Evolutionary conservation across 2,888 invertebrate species (phyloP), one percentile per base, ranked within the genome.

Genomic region (Euzophera pinguis): DNA sequence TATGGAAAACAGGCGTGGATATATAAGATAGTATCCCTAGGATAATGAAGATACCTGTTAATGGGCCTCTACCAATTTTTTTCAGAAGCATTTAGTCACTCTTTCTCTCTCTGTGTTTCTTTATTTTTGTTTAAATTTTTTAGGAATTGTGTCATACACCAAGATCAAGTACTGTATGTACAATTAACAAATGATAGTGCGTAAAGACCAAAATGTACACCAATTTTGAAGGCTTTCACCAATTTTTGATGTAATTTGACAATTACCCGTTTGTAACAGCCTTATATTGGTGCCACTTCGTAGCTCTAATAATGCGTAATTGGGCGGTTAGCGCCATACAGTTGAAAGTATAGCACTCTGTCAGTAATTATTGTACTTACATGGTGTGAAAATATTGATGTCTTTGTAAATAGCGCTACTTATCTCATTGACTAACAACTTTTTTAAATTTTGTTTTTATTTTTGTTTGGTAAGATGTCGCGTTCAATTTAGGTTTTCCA

Each of bases 301-400:
- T n/a, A 41, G 12, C 9, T 41, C 6, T 37, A 9, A 14, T 35
- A 14, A 13, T 37, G 29, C 27, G 47, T 34, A 37, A 38, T 38
- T 49, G 49, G 12, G 12, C 27, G 39, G 27, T 41, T 29, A 50
- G 6, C 8, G 39, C 16, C 49, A 50, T 41, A 41, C 29, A 32
- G 13, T 13, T 14, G 49, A 50, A 50, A 41, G 49, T 49, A 14
- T 29, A n/a, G 39, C 39, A 39, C 49, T 41, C 32, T n/a, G 27
- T 22, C 5, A 13, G 6, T n/a, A 38, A 14, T 29, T 27, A 10
- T 13, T 49, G 13, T 13, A 9, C 7, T 27, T 14, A 49, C 32
- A 29, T 14, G 13, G 48, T 38, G 48, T 13, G 13, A 49, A 38
- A 27, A 35, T 17, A 14, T 22, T 32, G n/a, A 16, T 42, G n/a